A percentile compares a stretch with the other conserved stretches of the same genome.
phyloP scores from a whole-genome alignment of 2,888 invertebrate genomes.

The Elysia crispata region DNA sequence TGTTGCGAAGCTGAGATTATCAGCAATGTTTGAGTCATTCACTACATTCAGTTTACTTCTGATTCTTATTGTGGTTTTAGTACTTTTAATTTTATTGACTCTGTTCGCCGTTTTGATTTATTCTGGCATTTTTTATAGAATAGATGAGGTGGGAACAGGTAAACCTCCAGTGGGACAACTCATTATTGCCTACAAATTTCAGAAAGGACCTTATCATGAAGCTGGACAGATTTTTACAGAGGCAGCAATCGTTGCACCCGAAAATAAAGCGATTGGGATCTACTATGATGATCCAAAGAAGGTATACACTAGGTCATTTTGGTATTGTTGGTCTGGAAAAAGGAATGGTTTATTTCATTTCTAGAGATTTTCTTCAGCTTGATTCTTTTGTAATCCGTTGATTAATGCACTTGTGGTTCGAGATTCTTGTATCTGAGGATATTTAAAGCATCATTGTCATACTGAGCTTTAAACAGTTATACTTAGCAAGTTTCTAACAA shows the following conservation, averaged over 20 bases:
- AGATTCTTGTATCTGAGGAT: too few species aligned
- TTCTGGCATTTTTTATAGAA: conserved; percentile 73
- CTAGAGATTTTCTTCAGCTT: too few species aligned
- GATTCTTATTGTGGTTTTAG: conserved; percentile 9
- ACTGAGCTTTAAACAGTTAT: too few species aligned
- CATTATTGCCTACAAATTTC: conserved; percentile 77
- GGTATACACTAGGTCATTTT: too few species aligned
- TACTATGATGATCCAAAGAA: conserved; percentile 78
- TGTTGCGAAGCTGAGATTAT: too few species aligned
- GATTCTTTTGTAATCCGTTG: too few species aligned
- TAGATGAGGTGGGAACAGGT: conserved; percentile 75
- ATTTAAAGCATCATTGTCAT: too few species aligned
- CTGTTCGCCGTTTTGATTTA: conserved; percentile 67
- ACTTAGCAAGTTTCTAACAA: too few species aligned
- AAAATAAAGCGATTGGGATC: conserved; percentile 75
- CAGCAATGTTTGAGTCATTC: too few species aligned
- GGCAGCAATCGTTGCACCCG: conserved; percentile 74
- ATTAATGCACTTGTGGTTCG: too few species aligned
- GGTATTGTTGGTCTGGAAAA: background rate
- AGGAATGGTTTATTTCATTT: too few species aligned
- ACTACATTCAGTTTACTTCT: background rate
- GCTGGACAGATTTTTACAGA: conserved; percentile 77
- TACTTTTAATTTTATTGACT: conserved; percentile 64
- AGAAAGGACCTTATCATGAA: conserved; percentile 77
- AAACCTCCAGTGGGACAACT: conserved; percentile 73